Evolutionary conservation across 1,140 invertebrate species (phyloP).

Genomic region (Eriosoma lanigerum): DNA sequence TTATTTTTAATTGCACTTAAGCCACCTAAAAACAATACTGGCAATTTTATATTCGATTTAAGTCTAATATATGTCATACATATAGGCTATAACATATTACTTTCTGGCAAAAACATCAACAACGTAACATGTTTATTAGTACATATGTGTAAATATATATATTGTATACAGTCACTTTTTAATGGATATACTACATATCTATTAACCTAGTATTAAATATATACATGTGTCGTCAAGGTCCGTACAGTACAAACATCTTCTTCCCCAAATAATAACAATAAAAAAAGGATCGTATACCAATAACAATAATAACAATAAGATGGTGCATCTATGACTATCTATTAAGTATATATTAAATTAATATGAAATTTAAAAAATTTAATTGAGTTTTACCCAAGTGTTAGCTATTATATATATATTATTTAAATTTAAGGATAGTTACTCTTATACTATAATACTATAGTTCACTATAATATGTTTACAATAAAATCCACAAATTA

Average conservation of each 20-base stretch:
- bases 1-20: slow-evolving; percentile 33
- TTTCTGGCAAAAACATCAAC: not conserved
- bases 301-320: not conserved
- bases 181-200: not conserved
- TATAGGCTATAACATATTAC: not conserved
- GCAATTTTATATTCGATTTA: too few relatives aligned
- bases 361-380: not conserved
- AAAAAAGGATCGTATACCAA: slow-evolving; percentile 3
- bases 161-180: not conserved
- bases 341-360: not conserved
- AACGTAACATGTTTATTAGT: not conserved
- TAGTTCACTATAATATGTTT: not conserved
- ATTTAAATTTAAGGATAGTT: not conserved
- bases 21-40: slow-evolving; percentile 14
- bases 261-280: slow-evolving; percentile 17
- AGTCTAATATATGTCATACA: not conserved
- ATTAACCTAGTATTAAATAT: not conserved
- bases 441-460: not conserved
- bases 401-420: not conserved
- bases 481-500: slow-evolving; percentile 9
- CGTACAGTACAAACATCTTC: not conserved
- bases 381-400: not conserved
- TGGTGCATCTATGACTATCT: not conserved
- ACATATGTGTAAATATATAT: not conserved
- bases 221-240: not conserved